phyloP scores from a whole-genome alignment of 1,140 invertebrate species.

The Callitettix versicolor region DNA sequence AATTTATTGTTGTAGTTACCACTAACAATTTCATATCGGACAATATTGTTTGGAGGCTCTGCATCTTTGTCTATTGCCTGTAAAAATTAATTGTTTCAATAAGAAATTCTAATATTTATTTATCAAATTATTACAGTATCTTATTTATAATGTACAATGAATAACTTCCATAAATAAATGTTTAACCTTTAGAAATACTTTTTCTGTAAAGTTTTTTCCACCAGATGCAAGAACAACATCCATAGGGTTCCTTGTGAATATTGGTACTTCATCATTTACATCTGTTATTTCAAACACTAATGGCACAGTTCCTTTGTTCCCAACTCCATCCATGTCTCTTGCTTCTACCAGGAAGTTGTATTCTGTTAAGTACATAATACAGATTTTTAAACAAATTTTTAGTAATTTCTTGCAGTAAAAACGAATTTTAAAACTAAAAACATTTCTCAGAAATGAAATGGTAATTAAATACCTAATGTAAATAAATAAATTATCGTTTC shows the following conservation, averaged over 20 bases:
- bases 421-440: background rate
- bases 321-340: slow-evolving; percentile 69
- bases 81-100: no score
- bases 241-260: slow-evolving; percentile 68
- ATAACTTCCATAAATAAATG: no score
- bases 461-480: background rate
- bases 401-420: background rate
- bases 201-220: slow-evolving; percentile 55
- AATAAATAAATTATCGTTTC: no score
- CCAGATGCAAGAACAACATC: slow-evolving; percentile 69
- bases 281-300: slow-evolving; percentile 67
- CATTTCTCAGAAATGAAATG: background rate
- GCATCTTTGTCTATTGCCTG: slow-evolving; percentile 71
- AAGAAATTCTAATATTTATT: no score
- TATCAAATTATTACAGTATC: no score
- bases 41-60: slow-evolving; percentile 73
- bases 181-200: slow-evolving; percentile 52
- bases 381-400: background rate
- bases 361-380: no score
- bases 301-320: slow-evolving; percentile 56
- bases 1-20: slow-evolving; percentile 74
- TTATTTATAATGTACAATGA: no score
- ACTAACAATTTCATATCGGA: slow-evolving; percentile 72
- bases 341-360: slow-evolving; percentile 74
- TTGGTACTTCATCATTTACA: slow-evolving; percentile 78